Base-by-base conservation (phyloP, 2,113 vertebrate genomes). In the Poecile atricapillus region DNA sequence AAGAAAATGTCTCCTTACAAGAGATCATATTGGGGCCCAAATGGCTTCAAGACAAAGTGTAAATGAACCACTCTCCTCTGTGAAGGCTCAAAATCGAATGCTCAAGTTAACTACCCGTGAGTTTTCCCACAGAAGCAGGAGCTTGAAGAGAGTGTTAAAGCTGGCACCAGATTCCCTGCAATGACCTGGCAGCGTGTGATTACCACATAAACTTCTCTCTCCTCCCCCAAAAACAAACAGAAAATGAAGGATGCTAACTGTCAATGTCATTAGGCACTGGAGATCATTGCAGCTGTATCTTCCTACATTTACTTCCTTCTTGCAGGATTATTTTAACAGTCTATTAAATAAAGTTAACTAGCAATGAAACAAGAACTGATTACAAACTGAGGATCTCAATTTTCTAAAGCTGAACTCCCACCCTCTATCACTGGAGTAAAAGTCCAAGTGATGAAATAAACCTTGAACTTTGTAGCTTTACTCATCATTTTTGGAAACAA, bases 391-490 rank as follows among this genome's bases (percentile, higher is more conserved):
- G 3, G 1, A 47, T 21, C 33, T 63, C 47, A 1, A 1, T 78
- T 95, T 89, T 85, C 87, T 69, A 7, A 77, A 90, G 35, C 7
- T 75, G 58, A 79, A 87, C 74, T 60, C n/a, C 28, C 62, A 56
- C 37, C 31, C 71, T 81, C 25, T 87, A 56, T 90, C 69, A 77
- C 31, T 14, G 41, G 53, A 89, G 52, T 74, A 10, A 94, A 95
- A 97, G 94, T 95, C 91, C 93, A 82, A 75, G 64, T 97, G 95
- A 83, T 0, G 87, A 95, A 96, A 96, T 82, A 76, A 89, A 76
- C 95, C 95, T 95, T 96, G 94, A 96, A 93, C 94, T 87, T 53
- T 94, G 77, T 73, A 77, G 73, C 93, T 68, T 60, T 93, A 81
- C 71, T 75, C 39, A 68, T 71, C 23, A 27, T 39, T 96, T 95